Conservation (phyloP, 2,888 invertebrate species). For the Drosophila infuscata region DNA sequence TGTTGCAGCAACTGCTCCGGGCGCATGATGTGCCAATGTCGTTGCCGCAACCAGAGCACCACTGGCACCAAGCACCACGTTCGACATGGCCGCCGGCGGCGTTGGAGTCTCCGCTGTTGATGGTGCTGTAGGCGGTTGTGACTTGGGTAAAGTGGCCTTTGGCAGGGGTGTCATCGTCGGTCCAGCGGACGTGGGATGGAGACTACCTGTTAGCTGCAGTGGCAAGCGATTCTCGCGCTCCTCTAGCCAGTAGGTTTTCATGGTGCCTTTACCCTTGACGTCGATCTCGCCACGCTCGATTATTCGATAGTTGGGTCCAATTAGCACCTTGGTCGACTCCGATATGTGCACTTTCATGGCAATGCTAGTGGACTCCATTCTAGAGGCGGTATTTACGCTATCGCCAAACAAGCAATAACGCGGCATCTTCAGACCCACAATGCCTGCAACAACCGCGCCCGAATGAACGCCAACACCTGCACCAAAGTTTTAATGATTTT, state of each 20-base stretch:
- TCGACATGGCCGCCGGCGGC: constrained; percentile 40
- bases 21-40: constrained; percentile 56
- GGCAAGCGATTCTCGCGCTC: constrained; percentile 89
- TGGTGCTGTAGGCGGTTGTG: constrained; percentile 26
- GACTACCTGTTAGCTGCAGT: constrained; percentile 77
- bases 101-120: constrained; percentile 25
- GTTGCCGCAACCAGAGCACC: constrained; percentile 60
- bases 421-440: constrained; percentile 97
- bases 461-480: constrained; percentile 92
- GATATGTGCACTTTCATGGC: constrained; percentile 98
- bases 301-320: constrained; percentile 91
- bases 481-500: not conserved
- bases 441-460: constrained; percentile 96
- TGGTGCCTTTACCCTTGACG: constrained; percentile 95
- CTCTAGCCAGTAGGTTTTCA: constrained; percentile 96
- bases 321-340: constrained; percentile 92
- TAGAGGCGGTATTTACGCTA: constrained; percentile 95
- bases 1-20: constrained; percentile 14
- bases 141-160: constrained; percentile 56
- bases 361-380: constrained; percentile 96
- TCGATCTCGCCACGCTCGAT: constrained; percentile 93
- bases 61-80: constrained; percentile 62
- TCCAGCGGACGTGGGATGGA: constrained; percentile 70
- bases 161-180: constrained; percentile 40
- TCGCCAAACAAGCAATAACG: constrained; percentile 90